phyloP scores from a whole-genome alignment of 2,113 vertebrate species.

The Struthio camelus region DNA sequence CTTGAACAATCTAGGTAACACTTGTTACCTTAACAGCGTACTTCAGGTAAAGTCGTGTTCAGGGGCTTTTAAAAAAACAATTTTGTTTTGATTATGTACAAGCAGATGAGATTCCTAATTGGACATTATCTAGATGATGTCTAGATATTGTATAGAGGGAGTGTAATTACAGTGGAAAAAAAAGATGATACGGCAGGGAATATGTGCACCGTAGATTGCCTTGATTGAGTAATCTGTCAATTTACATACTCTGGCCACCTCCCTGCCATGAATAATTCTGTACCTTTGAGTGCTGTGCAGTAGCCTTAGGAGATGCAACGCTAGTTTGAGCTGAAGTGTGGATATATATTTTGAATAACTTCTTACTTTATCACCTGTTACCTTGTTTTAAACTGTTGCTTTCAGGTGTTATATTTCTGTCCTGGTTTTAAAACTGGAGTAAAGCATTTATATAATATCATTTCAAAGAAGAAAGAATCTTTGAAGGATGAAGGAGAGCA shows the following conservation, averaged over 20 bases:
- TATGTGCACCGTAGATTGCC: not conserved
- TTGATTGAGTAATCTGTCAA: not conserved
- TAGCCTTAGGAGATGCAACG: not conserved
- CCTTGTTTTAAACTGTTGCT: conserved; percentile 14
- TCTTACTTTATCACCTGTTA: not conserved
- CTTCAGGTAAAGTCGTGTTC: conserved; percentile 83
- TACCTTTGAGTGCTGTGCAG: not conserved
- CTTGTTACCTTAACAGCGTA: conserved; percentile 97
- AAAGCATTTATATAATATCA: conserved; percentile 85
- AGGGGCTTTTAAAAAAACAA: not conserved
- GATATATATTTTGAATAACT: not conserved
- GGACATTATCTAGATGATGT: not conserved
- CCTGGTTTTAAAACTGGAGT: conserved; percentile 93
- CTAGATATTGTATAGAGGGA: not conserved
- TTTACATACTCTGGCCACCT: not conserved
- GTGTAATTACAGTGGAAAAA: not conserved
- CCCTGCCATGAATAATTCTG: not conserved
- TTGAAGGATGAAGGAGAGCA: conserved; percentile 80
- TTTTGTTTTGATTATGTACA: not conserved
- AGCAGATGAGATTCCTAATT: not conserved
- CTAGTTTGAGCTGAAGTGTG: not conserved
- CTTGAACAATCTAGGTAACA: conserved; percentile 96
- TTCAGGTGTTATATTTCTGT: conserved; percentile 93
- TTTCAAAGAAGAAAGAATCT: conserved; percentile 83
- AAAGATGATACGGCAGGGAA: not conserved